Conservation (phyloP, 2,113 vertebrate species). For the Aegotheles bennettii region DNA sequence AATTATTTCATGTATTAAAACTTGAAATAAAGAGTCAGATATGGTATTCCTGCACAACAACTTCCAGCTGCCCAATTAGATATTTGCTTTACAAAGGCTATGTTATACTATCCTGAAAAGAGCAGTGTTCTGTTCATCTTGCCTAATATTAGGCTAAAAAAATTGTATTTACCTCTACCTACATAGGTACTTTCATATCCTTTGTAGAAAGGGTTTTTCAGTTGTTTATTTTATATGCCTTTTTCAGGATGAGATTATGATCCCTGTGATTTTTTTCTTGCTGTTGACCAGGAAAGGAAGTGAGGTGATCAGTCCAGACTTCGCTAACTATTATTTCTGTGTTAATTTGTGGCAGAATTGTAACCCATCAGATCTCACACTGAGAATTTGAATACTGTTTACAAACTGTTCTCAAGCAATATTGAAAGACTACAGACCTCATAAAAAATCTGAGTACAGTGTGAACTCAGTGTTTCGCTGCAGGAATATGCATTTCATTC, state of each 20-base stretch:
- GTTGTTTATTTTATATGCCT: not conserved
- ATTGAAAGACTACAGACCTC: not conserved
- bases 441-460: not conserved
- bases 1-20: not conserved
- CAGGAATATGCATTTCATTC: not conserved
- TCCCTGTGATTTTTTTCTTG: not conserved
- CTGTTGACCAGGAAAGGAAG: not conserved
- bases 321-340: not conserved
- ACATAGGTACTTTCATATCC: not conserved
- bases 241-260: not conserved
- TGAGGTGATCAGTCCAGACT: not conserved
- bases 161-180: not conserved
- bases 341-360: not conserved
- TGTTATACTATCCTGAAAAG: not conserved
- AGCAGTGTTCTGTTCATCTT: not conserved
- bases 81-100: not conserved
- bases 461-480: not conserved
- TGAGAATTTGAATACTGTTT: not conserved
- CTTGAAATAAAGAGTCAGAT: not conserved
- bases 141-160: not conserved
- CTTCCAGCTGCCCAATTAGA: not conserved
- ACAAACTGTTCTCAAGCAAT: not conserved
- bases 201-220: not conserved
- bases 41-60: not conserved
- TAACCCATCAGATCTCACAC: not conserved